Conservation (phyloP, 2,113 vertebrate genomes). For the Ciconia maguari region DNA sequence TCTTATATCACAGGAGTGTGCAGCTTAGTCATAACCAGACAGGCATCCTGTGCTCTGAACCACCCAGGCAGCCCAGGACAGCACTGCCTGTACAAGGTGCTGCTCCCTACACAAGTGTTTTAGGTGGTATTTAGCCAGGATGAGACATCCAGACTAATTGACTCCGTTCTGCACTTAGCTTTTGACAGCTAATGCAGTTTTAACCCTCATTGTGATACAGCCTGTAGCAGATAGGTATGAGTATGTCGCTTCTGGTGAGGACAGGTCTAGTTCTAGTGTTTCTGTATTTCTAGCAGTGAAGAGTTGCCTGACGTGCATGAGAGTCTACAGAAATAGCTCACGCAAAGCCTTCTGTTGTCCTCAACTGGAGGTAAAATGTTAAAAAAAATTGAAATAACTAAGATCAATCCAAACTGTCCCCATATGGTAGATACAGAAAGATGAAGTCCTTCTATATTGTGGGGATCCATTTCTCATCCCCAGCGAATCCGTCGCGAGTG, state of each 20-base stretch:
- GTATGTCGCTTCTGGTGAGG: background rate
- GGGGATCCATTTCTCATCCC: background rate
- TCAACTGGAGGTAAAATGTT: background rate
- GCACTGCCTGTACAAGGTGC: background rate
- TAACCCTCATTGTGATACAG: background rate
- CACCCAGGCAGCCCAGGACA: background rate
- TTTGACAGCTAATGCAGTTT: background rate
- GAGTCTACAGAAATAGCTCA: background rate
- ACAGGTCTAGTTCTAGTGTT: background rate
- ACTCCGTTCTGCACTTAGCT: background rate
- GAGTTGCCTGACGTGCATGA: background rate
- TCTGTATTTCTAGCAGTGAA: background rate
- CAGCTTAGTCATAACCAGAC: background rate
- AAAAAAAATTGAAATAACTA: background rate
- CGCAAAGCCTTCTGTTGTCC: background rate
- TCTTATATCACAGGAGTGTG: background rate
- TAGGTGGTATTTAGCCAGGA: background rate
- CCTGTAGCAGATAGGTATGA: background rate
- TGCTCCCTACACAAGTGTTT: background rate
- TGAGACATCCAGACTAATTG: background rate
- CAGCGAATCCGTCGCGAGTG: background rate
- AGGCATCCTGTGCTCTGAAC: fast-evolving
- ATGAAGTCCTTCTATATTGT: background rate
- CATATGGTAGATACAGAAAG: background rate
- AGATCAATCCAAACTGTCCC: background rate